Base-by-base conservation (phyloP, 2,888 invertebrate species). In the Rhingia campestris region DNA sequence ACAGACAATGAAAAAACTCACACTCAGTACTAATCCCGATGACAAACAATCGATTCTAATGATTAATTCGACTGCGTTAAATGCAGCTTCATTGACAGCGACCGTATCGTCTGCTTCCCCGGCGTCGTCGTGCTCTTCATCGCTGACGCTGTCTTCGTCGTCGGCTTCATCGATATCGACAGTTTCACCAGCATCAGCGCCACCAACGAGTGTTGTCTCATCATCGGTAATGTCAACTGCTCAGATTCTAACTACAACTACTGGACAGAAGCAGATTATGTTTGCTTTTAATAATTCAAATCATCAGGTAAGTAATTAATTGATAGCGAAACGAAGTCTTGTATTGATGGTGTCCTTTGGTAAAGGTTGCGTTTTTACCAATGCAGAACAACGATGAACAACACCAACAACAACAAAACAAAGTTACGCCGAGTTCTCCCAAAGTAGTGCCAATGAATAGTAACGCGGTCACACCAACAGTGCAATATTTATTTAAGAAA, bases 401-500 rank as follows among this genome's bases (percentile, higher is more conserved):
- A n/a, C n/a, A n/a, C n/a, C 88, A 30, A 58, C 90, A 58, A 77
- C 86, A 69, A 58, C 77, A 66, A 72, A 79, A 73, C 32, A 84
- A 84, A 84, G 53, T 66, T 37, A 84, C 58, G 43, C 80, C 80
- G 12, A 84, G 61, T 75, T 80, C 84, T 79, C 84, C 84, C 43
- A 80, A 84, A 43, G 53, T 74, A 70, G 80, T 84, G 80, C 74
- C 84, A 80, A 80, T 74, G 12, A 86, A 64, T 76, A 80, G 74
- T 64, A 73, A 63, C 73, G 70, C 87, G 47, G 54, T 81, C 10
- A 84, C 88, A 51, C 86, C 88, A 56, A 67, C 88, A 9, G 86
- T 89, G 86, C 89, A 89, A 82, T 91, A 90, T 84, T 87, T 91
- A 30, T 89, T 90, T 49, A 90, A 90, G 86, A 90, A 91, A 82